phyloP scores from a whole-genome alignment of 1,140 invertebrate species.

The Pseudomyrmex concolor region DNA sequence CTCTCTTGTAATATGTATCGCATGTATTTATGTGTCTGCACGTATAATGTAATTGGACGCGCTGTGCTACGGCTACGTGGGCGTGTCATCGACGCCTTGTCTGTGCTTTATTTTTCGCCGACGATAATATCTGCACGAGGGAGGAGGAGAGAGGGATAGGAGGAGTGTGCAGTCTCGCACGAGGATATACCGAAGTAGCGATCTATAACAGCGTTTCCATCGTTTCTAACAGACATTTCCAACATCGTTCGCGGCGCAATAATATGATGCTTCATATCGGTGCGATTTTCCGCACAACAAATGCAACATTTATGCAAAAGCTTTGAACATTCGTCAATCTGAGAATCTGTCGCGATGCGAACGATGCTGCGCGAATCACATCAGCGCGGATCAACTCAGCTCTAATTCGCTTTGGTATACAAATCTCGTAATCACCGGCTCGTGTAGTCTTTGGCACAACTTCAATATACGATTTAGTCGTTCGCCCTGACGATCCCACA shows the following conservation, averaged over 20 bases:
- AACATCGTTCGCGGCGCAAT: neutral
- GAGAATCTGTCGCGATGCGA: neutral
- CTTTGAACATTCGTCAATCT: neutral
- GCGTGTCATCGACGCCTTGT: conserved; percentile 56
- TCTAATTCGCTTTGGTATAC: conserved; percentile 28
- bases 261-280: neutral
- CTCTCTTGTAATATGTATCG: conserved; percentile 53
- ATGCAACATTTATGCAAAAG: neutral
- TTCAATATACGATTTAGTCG: conserved; percentile 25
- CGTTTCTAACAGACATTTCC: neutral
- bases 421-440: conserved; percentile 48
- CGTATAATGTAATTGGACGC: conserved; percentile 67
- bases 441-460: conserved; percentile 30
- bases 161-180: conserved; percentile 13
- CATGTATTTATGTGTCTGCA: conserved; percentile 67
- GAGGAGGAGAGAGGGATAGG: conserved; percentile 13
- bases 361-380: conserved; percentile 16
- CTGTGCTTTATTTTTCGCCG: conserved; percentile 59
- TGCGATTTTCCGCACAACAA: neutral
- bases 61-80: conserved; percentile 51
- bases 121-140: conserved; percentile 35
- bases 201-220: neutral
- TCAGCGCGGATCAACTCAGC: neutral
- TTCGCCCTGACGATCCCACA: conserved; percentile 19
- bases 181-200: neutral